phyloP scores from a whole-genome alignment of 2,113 vertebrate genomes.

The Scomber scombrus region DNA sequence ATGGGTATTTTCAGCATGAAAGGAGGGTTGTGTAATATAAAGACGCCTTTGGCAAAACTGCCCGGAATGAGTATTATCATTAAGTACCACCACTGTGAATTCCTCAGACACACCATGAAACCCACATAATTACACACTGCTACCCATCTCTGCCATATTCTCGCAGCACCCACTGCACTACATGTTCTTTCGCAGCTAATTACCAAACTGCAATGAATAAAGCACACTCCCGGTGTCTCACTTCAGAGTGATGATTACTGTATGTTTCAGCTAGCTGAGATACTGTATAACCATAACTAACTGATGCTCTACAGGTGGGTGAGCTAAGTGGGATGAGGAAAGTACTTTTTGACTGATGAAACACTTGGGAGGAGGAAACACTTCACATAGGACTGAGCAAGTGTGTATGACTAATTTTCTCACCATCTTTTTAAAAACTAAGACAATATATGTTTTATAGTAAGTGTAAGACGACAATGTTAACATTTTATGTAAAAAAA shows the following conservation, averaged over 20 bases:
- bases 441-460: conserved; percentile 14
- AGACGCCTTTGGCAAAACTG: conserved; percentile 63
- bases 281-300: conserved; percentile 22
- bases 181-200: conserved; percentile 76
- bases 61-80: conserved; percentile 78
- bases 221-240: conserved; percentile 39
- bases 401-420: conserved; percentile 28
- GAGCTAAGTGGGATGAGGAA: conserved; percentile 46
- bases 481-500: not conserved
- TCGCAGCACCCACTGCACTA: conserved; percentile 65
- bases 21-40: conserved; percentile 59
- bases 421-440: conserved; percentile 24
- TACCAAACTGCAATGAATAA: conserved; percentile 69
- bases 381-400: conserved; percentile 44
- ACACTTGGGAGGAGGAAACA: conserved; percentile 47
- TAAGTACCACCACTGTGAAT: conserved; percentile 66
- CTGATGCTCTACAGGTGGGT: conserved; percentile 59
- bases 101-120: conserved; percentile 68
- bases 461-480: conserved; percentile 18
- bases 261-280: conserved; percentile 47
- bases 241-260: conserved; percentile 60
- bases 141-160: conserved; percentile 64
- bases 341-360: conserved; percentile 48
- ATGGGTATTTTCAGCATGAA: conserved; percentile 58
- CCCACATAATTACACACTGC: conserved; percentile 80